Conservation (phyloP, 2,888 invertebrate genomes). For the Drosophila anomalata region DNA sequence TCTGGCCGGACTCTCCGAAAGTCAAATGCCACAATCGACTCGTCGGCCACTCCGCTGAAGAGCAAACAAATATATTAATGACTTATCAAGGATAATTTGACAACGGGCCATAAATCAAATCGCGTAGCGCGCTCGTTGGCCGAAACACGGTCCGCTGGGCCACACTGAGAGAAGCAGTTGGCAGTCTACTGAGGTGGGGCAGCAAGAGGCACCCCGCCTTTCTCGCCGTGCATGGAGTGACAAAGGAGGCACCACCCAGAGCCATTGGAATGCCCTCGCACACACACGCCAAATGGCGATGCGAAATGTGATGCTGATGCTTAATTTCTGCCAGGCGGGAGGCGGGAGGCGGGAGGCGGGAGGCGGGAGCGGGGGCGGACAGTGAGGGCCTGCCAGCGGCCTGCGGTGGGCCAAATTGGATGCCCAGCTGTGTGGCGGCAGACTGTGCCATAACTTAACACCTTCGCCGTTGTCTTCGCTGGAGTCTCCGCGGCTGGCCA, state of each 20-base stretch:
- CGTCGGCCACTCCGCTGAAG: slow-evolving; percentile 12
- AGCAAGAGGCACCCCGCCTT: neutral
- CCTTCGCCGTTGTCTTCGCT: slow-evolving; percentile 66
- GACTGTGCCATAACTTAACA: slow-evolving; percentile 78
- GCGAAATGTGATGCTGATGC: slow-evolving; percentile 74
- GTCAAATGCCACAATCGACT: slow-evolving; percentile 55
- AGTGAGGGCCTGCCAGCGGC: neutral
- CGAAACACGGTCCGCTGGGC: slow-evolving; percentile 45
- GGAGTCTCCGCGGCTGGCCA: slow-evolving; percentile 37
- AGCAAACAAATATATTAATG: slow-evolving; percentile 82
- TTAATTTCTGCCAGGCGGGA: slow-evolving; percentile 59
- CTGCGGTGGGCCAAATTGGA: slow-evolving; percentile 70
- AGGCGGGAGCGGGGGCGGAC: slow-evolving; percentile 6
- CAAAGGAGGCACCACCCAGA: slow-evolving; percentile 45
- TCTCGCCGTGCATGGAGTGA: slow-evolving; percentile 15
- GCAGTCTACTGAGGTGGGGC: no score
- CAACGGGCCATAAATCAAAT: slow-evolving; percentile 83
- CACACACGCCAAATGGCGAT: slow-evolving; percentile 42
- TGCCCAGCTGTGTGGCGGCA: slow-evolving; percentile 70
- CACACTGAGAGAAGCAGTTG: neutral
- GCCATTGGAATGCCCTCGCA: slow-evolving; percentile 48
- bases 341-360: slow-evolving; percentile 8
- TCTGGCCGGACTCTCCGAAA: slow-evolving; percentile 35
- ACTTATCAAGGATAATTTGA: slow-evolving; percentile 84
- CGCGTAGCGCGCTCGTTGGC: slow-evolving; percentile 50